Evolutionary conservation across 2,888 invertebrate genomes (phyloP), one percentile per base, ranked within the genome.

Genomic region (Amorpha juglandis): DNA sequence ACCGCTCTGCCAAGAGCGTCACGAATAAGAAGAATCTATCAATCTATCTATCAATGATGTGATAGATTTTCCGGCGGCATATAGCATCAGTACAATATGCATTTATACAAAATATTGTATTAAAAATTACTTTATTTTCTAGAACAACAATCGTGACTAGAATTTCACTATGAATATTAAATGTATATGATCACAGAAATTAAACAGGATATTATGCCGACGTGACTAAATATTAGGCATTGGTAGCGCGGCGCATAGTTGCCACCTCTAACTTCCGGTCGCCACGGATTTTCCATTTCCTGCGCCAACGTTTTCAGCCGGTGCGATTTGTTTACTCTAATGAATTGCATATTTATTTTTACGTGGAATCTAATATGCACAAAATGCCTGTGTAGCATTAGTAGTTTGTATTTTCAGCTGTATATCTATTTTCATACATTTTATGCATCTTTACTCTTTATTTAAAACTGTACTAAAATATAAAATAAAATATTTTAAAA

Each of bases 271-370:
- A 68, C 68, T 68, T 70, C 72, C 76, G 72, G 35, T 68, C 55
- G 65, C 69, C 63, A 68, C 68, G 69, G 71, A 71, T 64, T 70
- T 75, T 72, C 75, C 70, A 78, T 78, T 79, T 80, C 74, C 77
- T 70, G 68, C 63, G 52, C 63, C 65, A 72, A 63, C 78, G 75
- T 76, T 73, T 78, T 74, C 78, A 79, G 77, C 72, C 70, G 74
- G 63, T 64, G 68, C 70, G 68, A 76, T 76, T 75, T 78, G 73
- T 74, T 73, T 76, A 72, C 38, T 11, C 35, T 58, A 58, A 58
- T 58, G 42, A 58, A 58, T 58, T 42, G 42, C 42, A 58, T 0
- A 16, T 16, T 55, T 55, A 38, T 16, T 55, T 8, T 38, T 16
- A 35, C 11, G 35, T 38, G 27, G 27, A 27, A 27, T 4, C 27